Conservation (phyloP, 2,888 invertebrate species). For the Heliconius charithonia region DNA sequence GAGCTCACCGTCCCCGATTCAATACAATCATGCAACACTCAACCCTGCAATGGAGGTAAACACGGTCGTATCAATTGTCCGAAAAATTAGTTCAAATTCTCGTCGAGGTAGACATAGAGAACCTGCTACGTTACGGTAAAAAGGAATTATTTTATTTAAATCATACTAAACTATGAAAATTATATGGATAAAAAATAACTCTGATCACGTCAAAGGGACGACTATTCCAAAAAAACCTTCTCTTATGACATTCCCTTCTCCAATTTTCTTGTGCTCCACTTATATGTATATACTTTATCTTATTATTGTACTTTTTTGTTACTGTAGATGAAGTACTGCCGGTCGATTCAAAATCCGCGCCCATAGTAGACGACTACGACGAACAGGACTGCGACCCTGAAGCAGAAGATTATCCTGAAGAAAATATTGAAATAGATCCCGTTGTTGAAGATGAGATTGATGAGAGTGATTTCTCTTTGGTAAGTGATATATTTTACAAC, state of each 20-base stretch:
- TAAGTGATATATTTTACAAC: constrained; percentile 5
- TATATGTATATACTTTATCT: background rate
- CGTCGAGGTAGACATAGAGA: background rate
- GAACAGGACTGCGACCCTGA: constrained; percentile 80
- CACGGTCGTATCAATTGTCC: background rate
- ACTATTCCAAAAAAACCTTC: too few relatives aligned
- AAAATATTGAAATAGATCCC: constrained; percentile 54
- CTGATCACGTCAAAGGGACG: too few relatives aligned
- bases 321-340: constrained; percentile 86
- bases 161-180: too few relatives aligned
- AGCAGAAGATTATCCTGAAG: constrained; percentile 65
- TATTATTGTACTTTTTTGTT: background rate
- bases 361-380: constrained; percentile 73
- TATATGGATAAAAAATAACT: too few relatives aligned
- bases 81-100: background rate
- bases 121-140: background rate
- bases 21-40: constrained; percentile 87
- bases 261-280: too few relatives aligned
- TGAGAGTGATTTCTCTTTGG: background rate
- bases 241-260: too few relatives aligned
- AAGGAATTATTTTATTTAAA: too few relatives aligned
- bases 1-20: constrained; percentile 80
- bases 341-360: constrained; percentile 75
- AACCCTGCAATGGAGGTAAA: constrained; percentile 88
- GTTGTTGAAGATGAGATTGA: background rate